Conservation (phyloP, 2,888 invertebrate species). For the Blastobasis lacticolella region DNA sequence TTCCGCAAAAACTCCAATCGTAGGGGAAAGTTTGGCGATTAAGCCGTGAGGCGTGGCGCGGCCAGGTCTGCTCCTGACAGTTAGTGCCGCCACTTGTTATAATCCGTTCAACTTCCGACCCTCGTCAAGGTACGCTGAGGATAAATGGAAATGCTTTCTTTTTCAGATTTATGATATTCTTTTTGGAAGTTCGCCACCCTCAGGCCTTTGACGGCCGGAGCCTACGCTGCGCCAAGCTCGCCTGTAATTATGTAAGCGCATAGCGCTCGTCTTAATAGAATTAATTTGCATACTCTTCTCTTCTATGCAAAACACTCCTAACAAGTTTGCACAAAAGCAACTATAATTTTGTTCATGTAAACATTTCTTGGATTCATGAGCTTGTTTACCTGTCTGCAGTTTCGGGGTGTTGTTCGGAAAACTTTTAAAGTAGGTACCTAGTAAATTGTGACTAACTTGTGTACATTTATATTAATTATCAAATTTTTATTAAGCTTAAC, state of each 20-base stretch:
- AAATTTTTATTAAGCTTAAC: too few relatives aligned
- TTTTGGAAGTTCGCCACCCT: constrained; percentile 17
- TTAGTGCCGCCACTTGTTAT: constrained; percentile 72
- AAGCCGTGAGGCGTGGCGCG: constrained; percentile 67
- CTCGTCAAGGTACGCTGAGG: constrained; percentile 66
- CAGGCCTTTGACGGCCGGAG: constrained; percentile 26
- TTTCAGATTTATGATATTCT: constrained; percentile 47
- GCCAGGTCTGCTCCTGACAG: constrained; percentile 69
- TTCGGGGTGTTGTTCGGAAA: too few relatives aligned
- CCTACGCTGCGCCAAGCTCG: constrained; percentile 23
- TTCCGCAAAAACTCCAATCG: constrained; percentile 70
- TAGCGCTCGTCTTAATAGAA: constrained; percentile 54
- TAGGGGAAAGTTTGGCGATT: constrained; percentile 71
- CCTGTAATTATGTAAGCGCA: constrained; percentile 45
- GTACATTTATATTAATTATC: too few relatives aligned
- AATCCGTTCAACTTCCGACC: constrained; percentile 71
- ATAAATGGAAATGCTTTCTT: constrained; percentile 64
- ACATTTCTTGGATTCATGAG: too few relatives aligned
- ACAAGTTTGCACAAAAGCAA: constrained; percentile 46
- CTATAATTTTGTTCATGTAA: constrained; percentile 15
- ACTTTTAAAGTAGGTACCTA: too few relatives aligned
- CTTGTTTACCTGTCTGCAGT: background rate
- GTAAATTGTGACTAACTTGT: too few relatives aligned
- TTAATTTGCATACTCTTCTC: constrained; percentile 50
- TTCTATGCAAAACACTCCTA: constrained; percentile 46